Conservation (phyloP, 2,797 vertebrate genomes). For the Alosa sapidissima region DNA sequence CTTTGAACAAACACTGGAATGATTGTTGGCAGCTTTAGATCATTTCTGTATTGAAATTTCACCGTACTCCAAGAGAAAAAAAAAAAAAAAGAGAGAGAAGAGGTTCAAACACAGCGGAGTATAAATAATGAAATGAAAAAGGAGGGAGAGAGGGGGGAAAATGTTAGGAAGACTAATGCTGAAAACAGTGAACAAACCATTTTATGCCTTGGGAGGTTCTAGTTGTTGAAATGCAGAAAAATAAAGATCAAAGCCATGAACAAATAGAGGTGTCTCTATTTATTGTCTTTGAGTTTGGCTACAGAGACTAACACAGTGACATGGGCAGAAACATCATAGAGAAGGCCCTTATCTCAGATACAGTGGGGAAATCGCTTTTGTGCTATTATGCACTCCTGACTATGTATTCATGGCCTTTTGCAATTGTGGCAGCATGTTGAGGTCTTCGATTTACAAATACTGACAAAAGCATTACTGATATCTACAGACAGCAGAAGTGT, state of each 20-base stretch:
- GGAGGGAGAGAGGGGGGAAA: slow-evolving; percentile 44
- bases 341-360: not conserved
- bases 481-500: not conserved
- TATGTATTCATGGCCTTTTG: not conserved
- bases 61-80: not conserved
- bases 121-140: slow-evolving; percentile 55
- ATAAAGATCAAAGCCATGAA: slow-evolving; percentile 61
- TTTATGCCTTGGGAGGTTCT: slow-evolving; percentile 60
- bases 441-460: not conserved
- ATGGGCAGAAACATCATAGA: slow-evolving; percentile 45
- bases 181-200: slow-evolving; percentile 61
- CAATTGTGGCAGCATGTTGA: not conserved
- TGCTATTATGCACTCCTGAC: not conserved
- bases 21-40: slow-evolving; percentile 11
- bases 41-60: slow-evolving; percentile 2
- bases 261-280: slow-evolving; percentile 55
- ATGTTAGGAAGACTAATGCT: slow-evolving; percentile 51
- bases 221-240: slow-evolving; percentile 49
- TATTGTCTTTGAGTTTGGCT: slow-evolving; percentile 43
- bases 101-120: slow-evolving; percentile 55
- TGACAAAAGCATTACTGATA: not conserved
- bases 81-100: not conserved
- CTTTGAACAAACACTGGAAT: slow-evolving; percentile 10
- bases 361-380: not conserved
- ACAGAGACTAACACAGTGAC: slow-evolving; percentile 51